Evolutionary conservation across 2,888 invertebrate genomes (phyloP).

Genomic region (Eristalis arbustorum): DNA sequence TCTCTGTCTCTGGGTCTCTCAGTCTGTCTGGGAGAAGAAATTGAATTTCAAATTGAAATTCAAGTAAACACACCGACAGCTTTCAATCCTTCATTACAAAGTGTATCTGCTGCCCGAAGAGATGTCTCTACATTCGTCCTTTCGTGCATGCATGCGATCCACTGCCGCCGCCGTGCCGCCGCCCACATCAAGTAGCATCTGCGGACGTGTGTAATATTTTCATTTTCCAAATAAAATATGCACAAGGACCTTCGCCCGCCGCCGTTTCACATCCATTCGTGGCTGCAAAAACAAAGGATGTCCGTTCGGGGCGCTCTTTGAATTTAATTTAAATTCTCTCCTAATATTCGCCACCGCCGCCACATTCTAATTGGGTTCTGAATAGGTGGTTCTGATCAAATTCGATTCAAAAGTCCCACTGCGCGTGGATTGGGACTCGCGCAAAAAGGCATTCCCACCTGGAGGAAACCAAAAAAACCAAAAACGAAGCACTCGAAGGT

Average conservation of each 20-base stretch:
- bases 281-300: not conserved
- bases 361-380: constrained; percentile 43
- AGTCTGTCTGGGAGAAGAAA: constrained; percentile 49
- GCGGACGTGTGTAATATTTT: constrained; percentile 51
- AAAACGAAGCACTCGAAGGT: not conserved
- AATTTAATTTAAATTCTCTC: constrained; percentile 53
- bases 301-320: not conserved
- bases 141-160: not conserved
- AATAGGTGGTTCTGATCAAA: constrained; percentile 5
- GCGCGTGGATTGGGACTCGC: not conserved
- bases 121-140: not conserved
- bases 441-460: not conserved
- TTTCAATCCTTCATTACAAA: constrained; percentile 70
- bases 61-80: constrained; percentile 70
- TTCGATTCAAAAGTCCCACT: not conserved
- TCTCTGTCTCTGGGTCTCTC: not conserved
- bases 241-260: constrained; percentile 49
- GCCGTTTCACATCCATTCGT: constrained; percentile 24
- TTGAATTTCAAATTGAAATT: constrained; percentile 71
- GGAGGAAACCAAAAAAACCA: no score
- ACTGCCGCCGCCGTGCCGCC: no score
- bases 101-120: constrained; percentile 36
- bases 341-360: not conserved
- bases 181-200: not conserved
- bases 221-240: constrained; percentile 59